Conservation (phyloP, 2,888 invertebrate genomes). For the Serripes groenlandicus region DNA sequence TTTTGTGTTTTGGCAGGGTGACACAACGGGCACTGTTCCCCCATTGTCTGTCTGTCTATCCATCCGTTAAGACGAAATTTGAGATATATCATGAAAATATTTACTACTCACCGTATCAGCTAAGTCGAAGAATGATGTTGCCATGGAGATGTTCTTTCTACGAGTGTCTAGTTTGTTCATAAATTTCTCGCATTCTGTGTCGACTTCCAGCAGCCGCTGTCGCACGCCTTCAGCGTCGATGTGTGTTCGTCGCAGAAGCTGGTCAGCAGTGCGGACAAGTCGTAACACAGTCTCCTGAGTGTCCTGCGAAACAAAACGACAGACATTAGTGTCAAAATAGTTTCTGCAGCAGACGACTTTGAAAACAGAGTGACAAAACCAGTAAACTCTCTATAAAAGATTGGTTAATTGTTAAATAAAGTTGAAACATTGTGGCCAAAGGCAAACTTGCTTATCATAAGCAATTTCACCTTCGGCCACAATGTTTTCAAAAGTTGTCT, state of each 20-base stretch:
- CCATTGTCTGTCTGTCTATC: no score
- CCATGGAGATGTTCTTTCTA: slow-evolving; percentile 90
- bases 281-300: slow-evolving; percentile 92
- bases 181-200: slow-evolving; percentile 88
- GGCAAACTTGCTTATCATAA: no score
- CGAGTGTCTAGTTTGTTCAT: slow-evolving; percentile 91
- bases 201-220: slow-evolving; percentile 83
- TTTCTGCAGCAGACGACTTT: neutral
- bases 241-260: slow-evolving; percentile 90
- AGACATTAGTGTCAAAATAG: slow-evolving; percentile 4
- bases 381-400: no score
- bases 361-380: no score
- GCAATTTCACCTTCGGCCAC: no score
- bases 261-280: slow-evolving; percentile 92
- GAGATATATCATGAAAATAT: neutral
- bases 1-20: no score
- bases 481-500: no score
- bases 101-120: slow-evolving; percentile 89
- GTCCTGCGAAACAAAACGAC: slow-evolving; percentile 86
- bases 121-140: slow-evolving; percentile 91
- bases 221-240: slow-evolving; percentile 87
- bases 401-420: no score
- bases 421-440: no score
- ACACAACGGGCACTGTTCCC: no score
- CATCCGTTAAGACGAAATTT: no score